These are phyloP conservation scores for Myotis davidii DNA, from an alignment of 2,113 vertebrate genomes.

Conservation along the genomic window DNA sequence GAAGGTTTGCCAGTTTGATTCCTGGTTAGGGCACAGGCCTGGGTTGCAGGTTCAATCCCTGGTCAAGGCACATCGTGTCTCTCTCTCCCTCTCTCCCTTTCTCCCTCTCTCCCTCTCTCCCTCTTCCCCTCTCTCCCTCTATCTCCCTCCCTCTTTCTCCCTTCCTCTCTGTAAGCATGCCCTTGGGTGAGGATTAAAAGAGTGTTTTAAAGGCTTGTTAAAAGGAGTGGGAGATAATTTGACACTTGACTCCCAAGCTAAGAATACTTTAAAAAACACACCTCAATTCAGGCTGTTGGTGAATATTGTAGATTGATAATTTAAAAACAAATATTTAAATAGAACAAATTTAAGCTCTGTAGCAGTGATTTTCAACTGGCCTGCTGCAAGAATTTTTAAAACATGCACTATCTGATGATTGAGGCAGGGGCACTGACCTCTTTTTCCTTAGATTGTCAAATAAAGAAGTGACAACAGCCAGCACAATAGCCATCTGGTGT, in stretches of 20 bases:
- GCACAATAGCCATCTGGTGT: not conserved
- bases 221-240: not conserved
- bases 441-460: not conserved
- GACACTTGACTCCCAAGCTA: not conserved
- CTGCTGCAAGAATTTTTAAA: not conserved
- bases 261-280: not conserved
- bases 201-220: slow-evolving; percentile 27
- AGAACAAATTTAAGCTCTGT: not conserved
- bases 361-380: not conserved
- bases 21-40: not conserved
- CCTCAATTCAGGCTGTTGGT: not conserved
- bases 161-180: not conserved
- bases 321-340: slow-evolving; percentile 16
- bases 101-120: no score
- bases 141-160: no score
- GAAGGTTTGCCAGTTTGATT: not conserved
- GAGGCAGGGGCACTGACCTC: not conserved
- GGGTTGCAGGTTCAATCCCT: not conserved
- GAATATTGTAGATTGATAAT: not conserved
- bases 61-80: not conserved
- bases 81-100: no score
- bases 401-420: not conserved
- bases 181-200: not conserved
- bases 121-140: no score
- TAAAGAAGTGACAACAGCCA: not conserved